phyloP scores from a whole-genome alignment of 2,113 vertebrate genomes.

The Sitta europaea region DNA sequence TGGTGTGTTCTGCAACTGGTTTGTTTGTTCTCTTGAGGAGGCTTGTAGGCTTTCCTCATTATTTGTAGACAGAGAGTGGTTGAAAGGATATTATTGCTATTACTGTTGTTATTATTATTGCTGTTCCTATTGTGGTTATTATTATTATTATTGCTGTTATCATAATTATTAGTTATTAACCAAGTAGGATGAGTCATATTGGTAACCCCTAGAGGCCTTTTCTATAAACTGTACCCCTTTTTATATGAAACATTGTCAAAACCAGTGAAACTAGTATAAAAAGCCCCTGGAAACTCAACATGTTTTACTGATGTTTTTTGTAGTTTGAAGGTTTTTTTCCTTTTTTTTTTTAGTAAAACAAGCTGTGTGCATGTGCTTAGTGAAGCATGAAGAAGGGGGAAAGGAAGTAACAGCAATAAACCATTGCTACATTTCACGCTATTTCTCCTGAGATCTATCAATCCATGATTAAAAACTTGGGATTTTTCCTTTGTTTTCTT shows the following conservation, averaged over 20 bases:
- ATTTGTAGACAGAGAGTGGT: background rate
- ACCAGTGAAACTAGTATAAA: background rate
- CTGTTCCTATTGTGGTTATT: background rate
- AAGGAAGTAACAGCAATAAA: background rate
- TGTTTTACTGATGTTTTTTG: background rate
- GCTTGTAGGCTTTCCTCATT: background rate
- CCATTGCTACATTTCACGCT: background rate
- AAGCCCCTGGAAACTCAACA: background rate
- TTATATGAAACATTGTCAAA: background rate
- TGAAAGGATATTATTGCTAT: background rate
- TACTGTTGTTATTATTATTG: background rate
- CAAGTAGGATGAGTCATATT: background rate
- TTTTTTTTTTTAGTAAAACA: background rate
- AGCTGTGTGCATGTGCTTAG: rapidly evolving
- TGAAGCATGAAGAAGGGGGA: background rate
- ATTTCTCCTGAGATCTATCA: background rate
- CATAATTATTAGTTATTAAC: background rate
- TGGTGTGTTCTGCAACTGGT: background rate
- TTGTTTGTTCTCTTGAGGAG: background rate
- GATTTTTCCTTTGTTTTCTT: background rate
- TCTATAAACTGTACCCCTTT: background rate
- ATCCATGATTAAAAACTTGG: background rate
- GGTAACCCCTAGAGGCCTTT: background rate
- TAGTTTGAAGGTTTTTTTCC: rapidly evolving
- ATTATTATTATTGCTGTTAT: background rate